Percentiles rank a stretch among this genome's conserved stretches.
These are phyloP conservation scores for Orientallactaga bullata DNA, from an alignment of 2,113 vertebrate genomes.

Conservation along the genomic window DNA sequence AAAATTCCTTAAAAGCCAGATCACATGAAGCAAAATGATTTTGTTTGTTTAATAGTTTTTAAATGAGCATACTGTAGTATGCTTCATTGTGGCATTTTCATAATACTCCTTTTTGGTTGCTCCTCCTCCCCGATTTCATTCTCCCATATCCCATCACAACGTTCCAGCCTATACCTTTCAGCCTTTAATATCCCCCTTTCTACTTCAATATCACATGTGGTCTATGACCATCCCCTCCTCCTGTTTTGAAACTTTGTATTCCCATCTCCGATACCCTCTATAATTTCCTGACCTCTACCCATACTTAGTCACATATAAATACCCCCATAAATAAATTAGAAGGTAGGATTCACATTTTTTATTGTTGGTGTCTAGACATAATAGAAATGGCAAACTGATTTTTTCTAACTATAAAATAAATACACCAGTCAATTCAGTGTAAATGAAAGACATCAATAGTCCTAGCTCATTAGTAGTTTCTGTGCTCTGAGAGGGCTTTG, in stretches of 20 bases:
- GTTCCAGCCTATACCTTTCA: too few species aligned
- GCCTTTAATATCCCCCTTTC: not conserved
- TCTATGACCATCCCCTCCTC: too few species aligned
- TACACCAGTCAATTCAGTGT: not conserved
- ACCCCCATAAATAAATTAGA: not conserved
- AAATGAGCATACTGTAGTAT: not conserved
- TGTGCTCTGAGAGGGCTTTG: not conserved
- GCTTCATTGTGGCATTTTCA: not conserved
- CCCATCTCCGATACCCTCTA: too few species aligned
- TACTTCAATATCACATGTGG: not conserved
- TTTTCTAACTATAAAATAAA: conserved; percentile 40
- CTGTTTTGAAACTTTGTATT: not conserved
- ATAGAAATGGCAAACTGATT: not conserved
- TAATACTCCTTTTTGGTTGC: not conserved
- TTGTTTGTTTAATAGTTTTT: not conserved
- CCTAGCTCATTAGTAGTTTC: conserved; percentile 17
- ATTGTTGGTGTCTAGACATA: not conserved
- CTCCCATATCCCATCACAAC: too few species aligned
- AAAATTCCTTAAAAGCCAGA: not conserved
- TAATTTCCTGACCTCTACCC: not conserved
- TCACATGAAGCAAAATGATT: not conserved
- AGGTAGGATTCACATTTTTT: not conserved
- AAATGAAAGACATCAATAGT: conserved; percentile 24
- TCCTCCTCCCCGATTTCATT: too few species aligned
- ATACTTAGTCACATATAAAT: not conserved